Evolutionary conservation across 2,888 invertebrate genomes (phyloP).

Genomic region (Mythimna lalbum): DNA sequence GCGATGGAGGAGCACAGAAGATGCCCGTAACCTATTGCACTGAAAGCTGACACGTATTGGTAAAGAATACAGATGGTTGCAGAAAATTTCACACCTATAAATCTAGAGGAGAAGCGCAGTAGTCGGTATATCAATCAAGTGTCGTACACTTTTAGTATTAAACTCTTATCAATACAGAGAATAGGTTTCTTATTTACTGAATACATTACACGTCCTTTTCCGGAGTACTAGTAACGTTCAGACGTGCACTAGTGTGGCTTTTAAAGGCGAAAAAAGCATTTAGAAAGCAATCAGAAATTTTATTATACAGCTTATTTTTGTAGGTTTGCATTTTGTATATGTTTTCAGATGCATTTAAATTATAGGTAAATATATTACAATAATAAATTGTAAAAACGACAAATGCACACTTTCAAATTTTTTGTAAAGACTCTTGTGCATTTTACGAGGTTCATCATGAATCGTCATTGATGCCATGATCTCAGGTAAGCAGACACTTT

Average conservation of each 20-base stretch:
- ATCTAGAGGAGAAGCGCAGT: neutral
- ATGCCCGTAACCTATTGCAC: neutral
- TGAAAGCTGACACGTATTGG: neutral
- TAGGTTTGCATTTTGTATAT: too few species aligned
- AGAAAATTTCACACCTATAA: neutral
- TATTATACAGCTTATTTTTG: too few species aligned
- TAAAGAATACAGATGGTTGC: neutral
- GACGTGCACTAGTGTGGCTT: neutral
- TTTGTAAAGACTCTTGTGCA: neutral
- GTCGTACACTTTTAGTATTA: neutral
- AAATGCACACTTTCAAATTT: too few species aligned
- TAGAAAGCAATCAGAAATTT: too few species aligned
- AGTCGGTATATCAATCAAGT: neutral
- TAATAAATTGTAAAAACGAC: too few species aligned
- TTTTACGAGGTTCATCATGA: neutral
- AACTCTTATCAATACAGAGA: conserved; percentile 3
- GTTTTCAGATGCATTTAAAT: too few species aligned
- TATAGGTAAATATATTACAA: too few species aligned
- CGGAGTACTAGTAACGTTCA: conserved; percentile 13
- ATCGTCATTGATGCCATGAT: too few species aligned
- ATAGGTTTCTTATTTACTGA: neutral
- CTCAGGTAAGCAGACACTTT: too few species aligned
- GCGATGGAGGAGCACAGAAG: neutral
- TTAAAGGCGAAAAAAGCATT: neutral
- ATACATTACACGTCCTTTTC: conserved; percentile 16